Evolutionary conservation across 2,888 invertebrate species (phyloP).

Genomic region (Koerneria pararmatus): DNA sequence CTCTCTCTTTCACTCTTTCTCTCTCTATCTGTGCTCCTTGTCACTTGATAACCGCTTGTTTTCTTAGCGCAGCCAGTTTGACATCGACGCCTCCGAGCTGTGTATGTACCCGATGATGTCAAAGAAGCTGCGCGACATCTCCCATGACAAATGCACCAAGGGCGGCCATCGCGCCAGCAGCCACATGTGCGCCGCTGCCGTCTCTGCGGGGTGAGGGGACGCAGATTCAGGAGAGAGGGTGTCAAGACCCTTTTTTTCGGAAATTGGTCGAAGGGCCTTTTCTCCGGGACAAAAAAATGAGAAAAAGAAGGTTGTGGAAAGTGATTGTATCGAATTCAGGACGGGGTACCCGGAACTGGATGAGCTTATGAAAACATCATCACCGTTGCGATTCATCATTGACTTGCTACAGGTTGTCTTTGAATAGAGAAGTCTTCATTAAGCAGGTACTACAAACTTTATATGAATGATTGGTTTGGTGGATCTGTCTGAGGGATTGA

Average conservation of each 20-base stretch:
- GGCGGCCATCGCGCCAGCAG: constrained; percentile 73
- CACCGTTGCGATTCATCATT: constrained; percentile 52
- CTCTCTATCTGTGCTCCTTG: too few relatives aligned
- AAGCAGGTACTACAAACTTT: too few relatives aligned
- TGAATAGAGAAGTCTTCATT: too few relatives aligned
- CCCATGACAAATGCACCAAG: too few relatives aligned
- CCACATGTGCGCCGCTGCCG: constrained; percentile 43
- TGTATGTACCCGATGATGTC: constrained; percentile 81
- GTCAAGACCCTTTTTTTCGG: neutral
- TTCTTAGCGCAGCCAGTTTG: constrained; percentile 58
- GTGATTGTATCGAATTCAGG: constrained; percentile 32
- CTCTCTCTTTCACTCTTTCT: too few relatives aligned
- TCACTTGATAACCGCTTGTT: too few relatives aligned
- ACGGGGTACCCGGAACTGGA: constrained; percentile 87
- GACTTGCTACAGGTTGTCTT: constrained; percentile 52
- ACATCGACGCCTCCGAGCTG: constrained; percentile 46
- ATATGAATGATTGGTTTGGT: too few relatives aligned
- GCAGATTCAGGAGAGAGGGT: neutral
- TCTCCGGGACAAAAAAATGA: neutral
- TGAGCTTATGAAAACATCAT: constrained; percentile 70
- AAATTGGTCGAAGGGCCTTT: neutral
- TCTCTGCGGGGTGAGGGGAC: constrained; percentile 34
- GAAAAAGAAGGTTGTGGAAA: neutral
- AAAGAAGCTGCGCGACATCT: constrained; percentile 74
- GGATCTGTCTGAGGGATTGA: too few relatives aligned